A percentile compares a stretch with the other conserved stretches of the same genome.
Evolutionary conservation across 2,113 vertebrate species (phyloP).

Genomic region (Centropristis striata): DNA sequence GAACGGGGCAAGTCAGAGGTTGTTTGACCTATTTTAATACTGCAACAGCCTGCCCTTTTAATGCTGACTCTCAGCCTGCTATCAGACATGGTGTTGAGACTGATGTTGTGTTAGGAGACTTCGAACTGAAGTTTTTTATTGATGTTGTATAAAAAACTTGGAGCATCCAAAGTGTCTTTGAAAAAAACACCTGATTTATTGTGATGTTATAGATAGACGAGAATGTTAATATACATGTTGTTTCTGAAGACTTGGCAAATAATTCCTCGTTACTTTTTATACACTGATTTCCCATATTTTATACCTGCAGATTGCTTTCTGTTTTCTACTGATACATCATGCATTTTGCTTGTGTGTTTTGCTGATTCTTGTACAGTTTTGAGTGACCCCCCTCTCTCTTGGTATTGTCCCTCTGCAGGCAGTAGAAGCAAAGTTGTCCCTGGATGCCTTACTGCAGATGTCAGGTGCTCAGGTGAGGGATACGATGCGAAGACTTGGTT

Average conservation of each 20-base stretch:
- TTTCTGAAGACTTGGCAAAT: not conserved
- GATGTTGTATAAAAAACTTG: not conserved
- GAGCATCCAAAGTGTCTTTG: not conserved
- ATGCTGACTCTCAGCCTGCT: slow-evolving; percentile 9
- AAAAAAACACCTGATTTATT: too few species aligned
- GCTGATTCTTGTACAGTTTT: not conserved
- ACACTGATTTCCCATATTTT: not conserved
- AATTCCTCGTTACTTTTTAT: not conserved
- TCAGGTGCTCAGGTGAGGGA: slow-evolving; percentile 92
- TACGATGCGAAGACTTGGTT: slow-evolving; percentile 91
- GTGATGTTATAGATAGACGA: not conserved
- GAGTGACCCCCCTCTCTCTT: not conserved
- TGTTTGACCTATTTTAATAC: slow-evolving; percentile 35
- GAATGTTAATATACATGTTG: not conserved
- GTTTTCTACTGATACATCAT: not conserved
- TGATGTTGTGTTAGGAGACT: not conserved
- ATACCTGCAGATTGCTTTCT: not conserved
- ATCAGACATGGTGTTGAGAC: not conserved
- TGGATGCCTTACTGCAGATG: slow-evolving; percentile 97
- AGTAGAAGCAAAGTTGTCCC: slow-evolving; percentile 91
- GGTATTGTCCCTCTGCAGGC: slow-evolving; percentile 80
- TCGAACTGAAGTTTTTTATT: not conserved
- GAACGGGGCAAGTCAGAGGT: slow-evolving; percentile 34
- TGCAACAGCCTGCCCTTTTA: slow-evolving; percentile 14
- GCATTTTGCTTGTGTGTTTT: not conserved